Percentiles rank a stretch among this genome's conserved stretches.
phyloP scores from a whole-genome alignment of 1,140 invertebrate genomes.

The Drosophila jambulina region DNA sequence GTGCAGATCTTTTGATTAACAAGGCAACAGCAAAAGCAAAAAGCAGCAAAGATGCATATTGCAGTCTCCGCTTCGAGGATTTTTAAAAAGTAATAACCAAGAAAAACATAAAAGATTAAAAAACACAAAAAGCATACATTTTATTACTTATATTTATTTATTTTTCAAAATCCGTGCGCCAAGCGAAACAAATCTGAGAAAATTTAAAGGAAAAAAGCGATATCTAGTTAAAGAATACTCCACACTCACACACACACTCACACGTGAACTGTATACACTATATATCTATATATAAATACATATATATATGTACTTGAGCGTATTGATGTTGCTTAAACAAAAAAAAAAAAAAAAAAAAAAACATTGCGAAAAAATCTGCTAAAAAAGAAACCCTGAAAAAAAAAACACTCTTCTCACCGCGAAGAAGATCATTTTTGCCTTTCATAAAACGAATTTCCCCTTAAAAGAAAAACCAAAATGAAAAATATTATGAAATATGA shows the following conservation, averaged over 20 bases:
- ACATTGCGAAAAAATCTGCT: constrained; percentile 5
- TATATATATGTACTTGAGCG: constrained; percentile 74
- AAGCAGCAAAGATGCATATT: constrained; percentile 9
- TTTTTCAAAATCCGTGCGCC: constrained; percentile 58
- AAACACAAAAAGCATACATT: constrained; percentile 20
- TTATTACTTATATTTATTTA: constrained; percentile 48
- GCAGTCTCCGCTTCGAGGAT: constrained; percentile 47
- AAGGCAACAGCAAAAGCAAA: constrained; percentile 2
- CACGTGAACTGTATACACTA: constrained; percentile 55
- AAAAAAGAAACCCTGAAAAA: constrained; percentile 8
- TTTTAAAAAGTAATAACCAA: constrained; percentile 50
- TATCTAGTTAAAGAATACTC: constrained; percentile 32
- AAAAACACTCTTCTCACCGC: constrained; percentile 33
- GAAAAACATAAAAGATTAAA: constrained; percentile 4
- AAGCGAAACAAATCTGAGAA: constrained; percentile 32
- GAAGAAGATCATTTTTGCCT: constrained; percentile 49
- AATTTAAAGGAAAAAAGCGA: constrained; percentile 20
- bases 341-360: constrained; percentile 28
- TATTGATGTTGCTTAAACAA: constrained; percentile 70
- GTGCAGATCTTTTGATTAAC: constrained; percentile 7
- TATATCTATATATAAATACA: constrained; percentile 60
- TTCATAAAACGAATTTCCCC: constrained; percentile 50
- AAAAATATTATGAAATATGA: constrained; percentile 27
- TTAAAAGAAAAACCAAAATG: constrained; percentile 14
- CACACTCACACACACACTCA: constrained; percentile 48